Base-by-base conservation (phyloP, 2,888 invertebrate species). In the Crossocerus cetratus region DNA sequence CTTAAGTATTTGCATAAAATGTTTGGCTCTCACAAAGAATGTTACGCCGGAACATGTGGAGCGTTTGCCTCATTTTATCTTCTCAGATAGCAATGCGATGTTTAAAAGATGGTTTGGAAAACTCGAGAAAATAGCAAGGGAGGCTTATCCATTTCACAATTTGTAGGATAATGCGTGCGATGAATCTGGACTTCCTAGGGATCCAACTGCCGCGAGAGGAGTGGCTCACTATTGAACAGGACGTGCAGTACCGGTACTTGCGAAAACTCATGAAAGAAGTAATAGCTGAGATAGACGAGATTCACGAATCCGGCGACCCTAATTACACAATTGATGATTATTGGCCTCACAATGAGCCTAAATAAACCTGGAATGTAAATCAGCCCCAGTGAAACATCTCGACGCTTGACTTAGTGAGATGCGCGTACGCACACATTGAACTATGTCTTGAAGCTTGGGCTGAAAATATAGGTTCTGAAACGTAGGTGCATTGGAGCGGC, bases 141-240 rank as follows among this genome's bases (percentile, higher is more conserved):
- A 22, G 8, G 43, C 16, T 0, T 13, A 18, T 0, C 18, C 1
- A 56, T 60, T 21, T 14, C 16, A 44, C 42, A 60, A 60, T 78
- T 71, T 65, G 20, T 67, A 81, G 83, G 61, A 4, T 74, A 4
- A 80, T 82, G 59, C 74, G 80, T 14, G 81, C 80, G 8, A 0
- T 54, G 1, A 81, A 84, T 3, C 43, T 84, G 64, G 68, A 70
- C 57, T 42, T 65, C 8, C 20, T 78, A 54, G 77, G 72, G 43
- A 61, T 55, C 22, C 13, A 70, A 55, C 63, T 83, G 16, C 83
- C 84, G 1, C 45, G 62, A 43, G 70, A 82, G 11, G 66, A 84
- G 22, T 85, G 84, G 85, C 66, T 80, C 62, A 81, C 83, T 5
- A 83, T 32, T 62, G 85, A 84, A 59, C 69, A 83, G 56, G 84